A percentile compares a stretch with the other conserved stretches of the same genome.
Evolutionary conservation across 2,113 vertebrate species (phyloP).

Genomic region (Haplochromis vanheusdeni): DNA sequence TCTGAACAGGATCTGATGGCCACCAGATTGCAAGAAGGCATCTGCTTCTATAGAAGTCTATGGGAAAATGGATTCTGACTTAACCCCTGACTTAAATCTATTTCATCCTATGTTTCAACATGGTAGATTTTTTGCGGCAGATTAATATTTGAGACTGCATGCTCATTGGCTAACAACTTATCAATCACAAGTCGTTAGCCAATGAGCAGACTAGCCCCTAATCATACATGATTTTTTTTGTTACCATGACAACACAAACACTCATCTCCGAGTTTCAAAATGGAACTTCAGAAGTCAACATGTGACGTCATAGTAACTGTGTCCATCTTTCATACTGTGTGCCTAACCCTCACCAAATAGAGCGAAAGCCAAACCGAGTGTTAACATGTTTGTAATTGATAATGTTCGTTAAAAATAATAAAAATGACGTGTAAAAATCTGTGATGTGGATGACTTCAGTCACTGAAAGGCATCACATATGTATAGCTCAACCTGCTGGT

Average conservation of each 20-base stretch:
- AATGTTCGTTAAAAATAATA: fast-evolving
- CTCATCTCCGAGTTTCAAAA: neutral
- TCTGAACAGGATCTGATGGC: neutral
- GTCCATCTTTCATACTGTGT: neutral
- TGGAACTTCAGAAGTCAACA: neutral
- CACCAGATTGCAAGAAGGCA: neutral
- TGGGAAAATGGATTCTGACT: neutral
- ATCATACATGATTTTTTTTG: neutral
- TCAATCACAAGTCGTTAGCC: neutral
- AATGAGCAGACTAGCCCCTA: neutral
- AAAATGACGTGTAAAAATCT: fast-evolving
- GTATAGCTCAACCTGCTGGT: neutral
- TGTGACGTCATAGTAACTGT: neutral
- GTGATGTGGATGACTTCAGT: neutral
- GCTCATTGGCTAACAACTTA: neutral
- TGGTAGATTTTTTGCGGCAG: neutral
- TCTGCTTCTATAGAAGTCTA: neutral
- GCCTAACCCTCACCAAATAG: neutral
- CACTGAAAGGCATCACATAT: neutral
- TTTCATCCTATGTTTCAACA: neutral
- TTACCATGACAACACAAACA: neutral
- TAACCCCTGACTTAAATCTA: neutral
- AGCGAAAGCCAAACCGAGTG: fast-evolving
- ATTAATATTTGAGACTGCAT: neutral
- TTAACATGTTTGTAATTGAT: neutral